Evolutionary conservation across 1,140 invertebrate species (phyloP).

Genomic region (Pantala flavescens): DNA sequence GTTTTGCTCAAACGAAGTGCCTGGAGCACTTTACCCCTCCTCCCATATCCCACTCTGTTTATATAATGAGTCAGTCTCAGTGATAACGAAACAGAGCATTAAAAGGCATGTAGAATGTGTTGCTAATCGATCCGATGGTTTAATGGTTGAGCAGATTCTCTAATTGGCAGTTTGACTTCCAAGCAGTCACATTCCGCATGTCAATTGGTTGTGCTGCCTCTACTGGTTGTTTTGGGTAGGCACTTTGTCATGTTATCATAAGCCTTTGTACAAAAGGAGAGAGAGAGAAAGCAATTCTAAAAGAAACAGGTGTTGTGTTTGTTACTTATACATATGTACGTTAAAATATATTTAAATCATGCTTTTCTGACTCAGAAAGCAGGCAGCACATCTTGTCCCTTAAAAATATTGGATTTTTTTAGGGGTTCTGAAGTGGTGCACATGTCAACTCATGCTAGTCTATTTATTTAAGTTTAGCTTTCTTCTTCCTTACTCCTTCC

Average conservation of each 20-base stretch:
- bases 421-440: neutral
- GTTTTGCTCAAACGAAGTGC: constrained; percentile 14
- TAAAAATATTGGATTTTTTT: neutral
- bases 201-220: neutral
- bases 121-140: neutral
- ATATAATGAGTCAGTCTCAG: neutral
- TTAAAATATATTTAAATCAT: constrained; percentile 9
- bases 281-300: constrained; percentile 15
- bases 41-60: neutral
- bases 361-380: neutral
- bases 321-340: constrained; percentile 11
- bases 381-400: neutral
- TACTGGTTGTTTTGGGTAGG: neutral
- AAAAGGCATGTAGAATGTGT: neutral
- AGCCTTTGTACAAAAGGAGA: neutral
- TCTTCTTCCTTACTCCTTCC: constrained; percentile 1
- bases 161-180: neutral
- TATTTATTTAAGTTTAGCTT: constrained; percentile 11
- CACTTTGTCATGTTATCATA: constrained; percentile 4
- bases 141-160: neutral
- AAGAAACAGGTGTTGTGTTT: constrained; percentile 16
- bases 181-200: constrained; percentile 6
- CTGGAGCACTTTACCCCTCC: neutral
- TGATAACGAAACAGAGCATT: neutral
- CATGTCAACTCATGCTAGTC: neutral